Conservation (phyloP, 1,140 invertebrate species). For the Thrips palmi region DNA sequence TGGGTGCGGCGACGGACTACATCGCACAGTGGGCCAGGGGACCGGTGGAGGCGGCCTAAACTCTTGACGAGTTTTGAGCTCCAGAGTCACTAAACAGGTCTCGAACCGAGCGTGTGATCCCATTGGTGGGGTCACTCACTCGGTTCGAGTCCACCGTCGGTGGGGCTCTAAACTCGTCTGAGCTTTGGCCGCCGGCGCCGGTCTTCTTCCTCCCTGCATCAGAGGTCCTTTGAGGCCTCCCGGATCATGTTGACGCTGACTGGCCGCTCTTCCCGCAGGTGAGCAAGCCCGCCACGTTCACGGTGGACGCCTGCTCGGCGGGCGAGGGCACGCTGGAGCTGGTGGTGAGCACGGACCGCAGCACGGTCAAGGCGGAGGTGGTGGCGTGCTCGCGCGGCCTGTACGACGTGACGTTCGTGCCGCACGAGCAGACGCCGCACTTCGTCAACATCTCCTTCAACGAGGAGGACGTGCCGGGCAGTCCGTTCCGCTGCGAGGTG, state of each 20-base stretch:
- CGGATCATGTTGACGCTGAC: not conserved
- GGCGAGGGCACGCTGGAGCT: slow-evolving; percentile 90
- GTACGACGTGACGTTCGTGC: slow-evolving; percentile 94
- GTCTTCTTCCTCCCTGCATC: slow-evolving; percentile 1
- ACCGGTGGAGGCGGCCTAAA: no score
- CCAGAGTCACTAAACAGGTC: no score
- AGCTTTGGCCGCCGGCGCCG: no score
- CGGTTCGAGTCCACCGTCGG: no score
- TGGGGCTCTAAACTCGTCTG: no score
- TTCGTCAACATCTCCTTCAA: slow-evolving; percentile 95
- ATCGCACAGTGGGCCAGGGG: no score
- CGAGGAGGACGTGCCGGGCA: slow-evolving; percentile 78
- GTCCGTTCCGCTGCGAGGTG: slow-evolving; percentile 62
- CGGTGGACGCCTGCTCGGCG: slow-evolving; percentile 86
- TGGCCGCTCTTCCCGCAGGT: slow-evolving; percentile 23
- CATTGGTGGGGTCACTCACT: no score
- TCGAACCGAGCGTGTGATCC: no score
- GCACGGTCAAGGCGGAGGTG: slow-evolving; percentile 72
- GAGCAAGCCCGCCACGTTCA: slow-evolving; percentile 72
- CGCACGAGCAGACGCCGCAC: slow-evolving; percentile 73
- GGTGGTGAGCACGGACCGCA: slow-evolving; percentile 78
- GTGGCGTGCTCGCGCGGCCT: slow-evolving; percentile 76
- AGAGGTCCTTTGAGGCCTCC: no score
- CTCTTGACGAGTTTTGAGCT: no score
- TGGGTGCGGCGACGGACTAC: no score